Evolutionary conservation across 2,888 invertebrate genomes (phyloP).

Genomic region (Beris chalybata): DNA sequence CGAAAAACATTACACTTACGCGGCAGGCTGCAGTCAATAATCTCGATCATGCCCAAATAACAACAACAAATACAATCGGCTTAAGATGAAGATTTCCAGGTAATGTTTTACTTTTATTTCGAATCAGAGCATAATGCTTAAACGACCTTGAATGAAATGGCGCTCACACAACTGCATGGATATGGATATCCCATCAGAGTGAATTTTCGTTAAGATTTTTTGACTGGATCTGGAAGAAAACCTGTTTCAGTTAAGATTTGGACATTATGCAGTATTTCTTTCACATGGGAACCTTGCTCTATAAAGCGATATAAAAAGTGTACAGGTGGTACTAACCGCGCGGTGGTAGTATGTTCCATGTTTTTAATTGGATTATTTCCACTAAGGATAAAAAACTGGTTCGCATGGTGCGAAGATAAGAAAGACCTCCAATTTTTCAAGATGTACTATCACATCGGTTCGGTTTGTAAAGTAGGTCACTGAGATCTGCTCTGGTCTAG

Average conservation of each 20-base stretch:
- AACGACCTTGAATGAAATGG: slow-evolving; percentile 32
- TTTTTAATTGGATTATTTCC: too few relatives aligned
- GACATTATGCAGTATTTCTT: too few relatives aligned
- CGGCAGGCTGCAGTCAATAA: not conserved
- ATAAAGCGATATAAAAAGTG: too few relatives aligned
- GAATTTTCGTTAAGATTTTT: too few relatives aligned
- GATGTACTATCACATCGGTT: too few relatives aligned
- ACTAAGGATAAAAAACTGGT: slow-evolving; percentile 1
- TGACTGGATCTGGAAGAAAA: too few relatives aligned
- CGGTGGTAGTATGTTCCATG: too few relatives aligned
- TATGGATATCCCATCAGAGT: too few relatives aligned
- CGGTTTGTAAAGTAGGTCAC: slow-evolving; percentile 6
- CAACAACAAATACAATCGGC: slow-evolving; percentile 1
- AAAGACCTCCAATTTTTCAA: too few relatives aligned
- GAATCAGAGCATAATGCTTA: slow-evolving; percentile 22
- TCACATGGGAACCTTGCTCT: too few relatives aligned
- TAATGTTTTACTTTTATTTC: slow-evolving; percentile 21
- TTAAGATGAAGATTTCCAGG: slow-evolving; percentile 9
- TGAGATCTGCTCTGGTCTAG: not conserved
- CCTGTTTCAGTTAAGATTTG: too few relatives aligned
- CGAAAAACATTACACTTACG: not conserved
- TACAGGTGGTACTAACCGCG: too few relatives aligned
- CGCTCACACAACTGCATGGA: slow-evolving; percentile 12
- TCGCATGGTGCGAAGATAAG: not conserved
- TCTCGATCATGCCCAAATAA: not conserved